Base-by-base conservation (phyloP, 2,113 vertebrate genomes). In the Crotalus horridus region DNA sequence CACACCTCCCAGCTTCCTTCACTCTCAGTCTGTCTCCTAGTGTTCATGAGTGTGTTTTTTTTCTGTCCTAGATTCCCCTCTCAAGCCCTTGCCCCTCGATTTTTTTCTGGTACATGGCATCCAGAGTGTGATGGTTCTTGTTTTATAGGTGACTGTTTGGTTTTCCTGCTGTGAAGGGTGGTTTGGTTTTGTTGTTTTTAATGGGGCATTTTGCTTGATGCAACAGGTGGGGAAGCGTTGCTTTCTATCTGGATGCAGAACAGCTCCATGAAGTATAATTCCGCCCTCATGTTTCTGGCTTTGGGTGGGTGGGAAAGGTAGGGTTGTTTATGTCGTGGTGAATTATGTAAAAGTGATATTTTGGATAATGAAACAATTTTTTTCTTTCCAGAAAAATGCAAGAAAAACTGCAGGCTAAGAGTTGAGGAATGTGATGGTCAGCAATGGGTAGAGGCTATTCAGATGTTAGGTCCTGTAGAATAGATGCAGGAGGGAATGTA, bases 101-200 rank as follows among this genome's bases (percentile, higher is more conserved):
- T 94, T 93, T 55, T 91, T 88, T 93, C 95, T 95, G 94, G 89
- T 96, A 11, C 95, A 91, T 95, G 94, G 88, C 95, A 43, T 97
- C 94, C 93, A 93, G 87, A 61, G 56, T 94, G 96, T 96, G 94
- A 59, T 93, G 56, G n/a, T 96, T 95, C 94, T 64, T 95, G 96
- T 97, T 93, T 95, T 95, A 92, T 94, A 94, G 95, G 94, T 96
- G 94, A 94, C 95, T 51, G 91, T 97, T 94, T 81, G 69, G 89
- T 97, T 95, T 97, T 96, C 94, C 96, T 94, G 69, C 96, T 93
- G 96, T 96, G 96, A 96, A 95, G 95, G 91, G 94, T 97, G 95
- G 95, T 96, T 93, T 85, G 55, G 92, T 94, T 91, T 90, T 92
- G 39, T 69, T 94, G 64, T 29, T 55, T 85, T 29, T 29, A 26